A percentile compares a stretch with the other conserved stretches of the same genome.
Conservation (phyloP, 2,797 vertebrate genomes). For the Limosa lapponica region DNA sequence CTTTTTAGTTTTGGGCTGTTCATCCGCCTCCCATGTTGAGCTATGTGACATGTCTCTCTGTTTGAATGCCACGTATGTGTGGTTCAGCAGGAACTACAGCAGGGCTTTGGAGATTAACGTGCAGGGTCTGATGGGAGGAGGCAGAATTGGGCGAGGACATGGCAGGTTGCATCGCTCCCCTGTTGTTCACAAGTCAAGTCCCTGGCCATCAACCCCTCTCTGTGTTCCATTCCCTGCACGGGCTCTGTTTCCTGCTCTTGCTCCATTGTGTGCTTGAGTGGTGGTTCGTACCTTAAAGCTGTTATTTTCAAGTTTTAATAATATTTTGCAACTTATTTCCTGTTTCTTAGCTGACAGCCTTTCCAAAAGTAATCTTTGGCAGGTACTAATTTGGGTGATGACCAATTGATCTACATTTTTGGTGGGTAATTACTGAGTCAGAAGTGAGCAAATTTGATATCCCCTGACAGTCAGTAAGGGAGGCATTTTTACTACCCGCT, state of each 20-base stretch:
- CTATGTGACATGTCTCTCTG: rapidly evolving
- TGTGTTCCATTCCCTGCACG: rapidly evolving
- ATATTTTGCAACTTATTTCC: constrained; percentile 78
- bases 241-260: background rate
- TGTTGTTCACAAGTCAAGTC: background rate
- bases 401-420: constrained; percentile 83
- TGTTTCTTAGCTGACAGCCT: constrained; percentile 76
- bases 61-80: background rate
- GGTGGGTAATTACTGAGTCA: constrained; percentile 82
- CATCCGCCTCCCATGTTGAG: rapidly evolving
- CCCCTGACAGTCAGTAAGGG: constrained; percentile 78
- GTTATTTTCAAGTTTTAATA: constrained; percentile 81
- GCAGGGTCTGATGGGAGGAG: rapidly evolving
- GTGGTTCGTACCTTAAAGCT: constrained; percentile 72
- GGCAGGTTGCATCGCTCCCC: background rate
- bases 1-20: background rate
- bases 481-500: constrained; percentile 75
- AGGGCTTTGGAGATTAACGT: background rate
- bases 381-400: constrained; percentile 84
- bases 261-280: constrained; percentile 44
- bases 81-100: background rate
- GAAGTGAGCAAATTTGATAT: constrained; percentile 79
- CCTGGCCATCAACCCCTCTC: background rate
- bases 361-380: constrained; percentile 77
- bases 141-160: rapidly evolving